Evolutionary conservation across 2,888 invertebrate genomes (phyloP), one percentile per base, ranked within the genome.

Genomic region (Cyrtodaria siliqua): DNA sequence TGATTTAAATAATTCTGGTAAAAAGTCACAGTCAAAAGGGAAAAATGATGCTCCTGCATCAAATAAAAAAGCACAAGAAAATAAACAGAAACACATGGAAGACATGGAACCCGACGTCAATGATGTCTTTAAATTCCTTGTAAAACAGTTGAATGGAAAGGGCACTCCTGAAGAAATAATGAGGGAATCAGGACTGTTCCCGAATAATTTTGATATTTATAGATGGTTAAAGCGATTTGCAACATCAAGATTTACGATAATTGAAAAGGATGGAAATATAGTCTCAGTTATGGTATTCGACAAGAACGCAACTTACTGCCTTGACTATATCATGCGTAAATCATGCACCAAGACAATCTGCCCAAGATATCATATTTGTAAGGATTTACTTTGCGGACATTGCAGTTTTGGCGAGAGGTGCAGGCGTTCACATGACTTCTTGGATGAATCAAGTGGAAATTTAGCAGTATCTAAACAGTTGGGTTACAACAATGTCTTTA

Each of bases 81-180:
- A 33, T 33, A 12, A 8, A 12, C 12, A 12, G 4, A 33, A 33
- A 33, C n/a, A n/a, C n/a, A n/a, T n/a, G n/a, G n/a, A n/a, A n/a
- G n/a, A n/a, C n/a, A n/a, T n/a, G n/a, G 64, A 50, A 18, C 64
- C 64, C 18, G 23, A 55, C 29, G 47, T 60, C 14, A 75, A 75
- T 75, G 74, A 68, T 29, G 74, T 75, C 27, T 75, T 69, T 18
- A 75, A 69, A 24, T 75, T 64, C 23, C 49, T 75, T n/a, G 75
- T 75, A 9, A 69, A 61, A 18, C 33, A 44, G 12, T 50, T 75
- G 23, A 38, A 55, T 6, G 75, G 64, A 1, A 60, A 60, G 50
- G 60, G 70, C 38, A 42, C 60, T 18, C 64, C 66, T 29, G 53
- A 61, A 16, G 70, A 60, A n/a, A 55, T 75, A n/a, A 52, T 29